Evolutionary conservation across 2,888 invertebrate species (phyloP).

Genomic region (Tetheella fluctuosa): DNA sequence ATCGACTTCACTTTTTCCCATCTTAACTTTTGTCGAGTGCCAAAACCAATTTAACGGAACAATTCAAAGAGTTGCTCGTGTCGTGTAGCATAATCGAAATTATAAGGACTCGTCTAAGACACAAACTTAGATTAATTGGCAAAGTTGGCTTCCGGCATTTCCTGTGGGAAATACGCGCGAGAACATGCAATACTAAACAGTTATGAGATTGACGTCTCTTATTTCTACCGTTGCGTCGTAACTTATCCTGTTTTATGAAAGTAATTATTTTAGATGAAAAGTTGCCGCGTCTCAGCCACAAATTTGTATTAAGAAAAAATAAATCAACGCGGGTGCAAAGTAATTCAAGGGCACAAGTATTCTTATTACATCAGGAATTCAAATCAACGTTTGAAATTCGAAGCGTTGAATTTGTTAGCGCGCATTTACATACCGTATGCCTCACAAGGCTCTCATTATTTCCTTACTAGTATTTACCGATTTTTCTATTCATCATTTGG

Average conservation of each 20-base stretch:
- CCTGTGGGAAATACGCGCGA: constrained; percentile 22
- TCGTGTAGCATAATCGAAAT: constrained; percentile 19
- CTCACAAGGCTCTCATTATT: too few relatives aligned
- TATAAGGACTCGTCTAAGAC: constrained; percentile 21
- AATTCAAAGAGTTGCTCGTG: constrained; percentile 31
- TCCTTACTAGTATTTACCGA: too few relatives aligned
- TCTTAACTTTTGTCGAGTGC: constrained; percentile 34
- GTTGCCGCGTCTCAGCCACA: too few relatives aligned
- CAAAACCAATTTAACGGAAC: constrained; percentile 40
- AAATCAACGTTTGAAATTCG: too few relatives aligned
- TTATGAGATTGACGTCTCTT: not conserved
- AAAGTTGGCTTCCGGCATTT: constrained; percentile 31
- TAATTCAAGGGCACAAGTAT: too few relatives aligned
- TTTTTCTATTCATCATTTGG: too few relatives aligned
- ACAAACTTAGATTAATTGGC: constrained; percentile 39
- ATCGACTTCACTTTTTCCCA: constrained; percentile 43
- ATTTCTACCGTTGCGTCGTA: constrained; percentile 6
- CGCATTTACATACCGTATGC: too few relatives aligned
- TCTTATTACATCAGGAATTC: too few relatives aligned
- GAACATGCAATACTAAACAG: constrained; percentile 2
- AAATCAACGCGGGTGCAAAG: too few relatives aligned
- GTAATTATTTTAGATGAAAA: not conserved
- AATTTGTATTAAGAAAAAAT: too few relatives aligned
- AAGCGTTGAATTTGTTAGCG: too few relatives aligned
- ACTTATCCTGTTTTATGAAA: not conserved